Evolutionary conservation across 2,113 vertebrate species (phyloP), one percentile per base, ranked within the genome.

Genomic region (Pelecanoides urinatrix): DNA sequence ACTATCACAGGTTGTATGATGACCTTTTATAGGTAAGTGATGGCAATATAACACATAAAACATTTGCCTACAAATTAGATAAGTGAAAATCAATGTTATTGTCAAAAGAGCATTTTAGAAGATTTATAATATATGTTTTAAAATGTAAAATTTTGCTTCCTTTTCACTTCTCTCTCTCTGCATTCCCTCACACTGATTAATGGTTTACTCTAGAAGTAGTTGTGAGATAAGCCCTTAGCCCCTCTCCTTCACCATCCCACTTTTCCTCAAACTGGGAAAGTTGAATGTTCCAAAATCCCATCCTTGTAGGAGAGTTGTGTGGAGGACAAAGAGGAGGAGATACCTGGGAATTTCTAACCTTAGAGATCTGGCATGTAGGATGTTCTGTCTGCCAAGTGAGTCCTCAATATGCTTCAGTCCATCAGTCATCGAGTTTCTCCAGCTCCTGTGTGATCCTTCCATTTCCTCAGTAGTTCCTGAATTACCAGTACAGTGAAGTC

Each of bases 1-100:
- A 99, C 99, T 23, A 99, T 99, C 98, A 99, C 99, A 13, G 99
- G 99, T 36, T 99, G 99, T 70, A 99, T 99, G 99, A 99, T 99
- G 99, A 99, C 99, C 1, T 99, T 99, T 96, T 99, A 99, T 96
- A 99, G 98, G 99, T 99, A 91, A 98, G 98, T 77, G 32, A 3
- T 36, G 50, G 49, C 30, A 59, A 0, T 29, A 7, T 32, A 77
- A 7, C 62, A 82, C 61, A 18, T 18, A 3, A 82, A 76, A 78
- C 13, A 15, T 34, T 40, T 89, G 26, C 26, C 16, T 81, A 26
- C 3, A 2, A 68, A 42, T 74, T 62, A 82, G 70, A 75, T 56
- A 44, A 47, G 27, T 68, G 47, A 83, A 80, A 88, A 62, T 70
- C 18, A 40, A 21, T 58, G 22, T 82, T 70, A 2, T 3, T 85